Evolutionary conservation across 1,140 invertebrate genomes (phyloP).

Genomic region (Penaeus japonicus): DNA sequence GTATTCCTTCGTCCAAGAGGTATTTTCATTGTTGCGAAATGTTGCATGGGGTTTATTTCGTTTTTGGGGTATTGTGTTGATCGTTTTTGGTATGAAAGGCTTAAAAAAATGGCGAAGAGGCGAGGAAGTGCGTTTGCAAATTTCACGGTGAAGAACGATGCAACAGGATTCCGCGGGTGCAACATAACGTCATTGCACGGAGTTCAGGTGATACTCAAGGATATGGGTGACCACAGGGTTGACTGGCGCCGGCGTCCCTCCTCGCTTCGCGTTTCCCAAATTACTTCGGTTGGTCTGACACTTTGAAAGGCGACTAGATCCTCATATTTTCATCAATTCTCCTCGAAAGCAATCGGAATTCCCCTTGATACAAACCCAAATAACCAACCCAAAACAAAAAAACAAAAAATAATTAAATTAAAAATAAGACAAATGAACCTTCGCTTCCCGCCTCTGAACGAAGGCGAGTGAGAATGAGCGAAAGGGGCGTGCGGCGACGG

Average conservation of each 20-base stretch:
- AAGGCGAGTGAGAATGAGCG: background rate
- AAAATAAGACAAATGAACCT: background rate
- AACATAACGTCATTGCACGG: background rate
- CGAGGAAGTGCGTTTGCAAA: no score
- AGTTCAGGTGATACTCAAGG: slow-evolving; percentile 40
- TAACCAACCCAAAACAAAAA: background rate
- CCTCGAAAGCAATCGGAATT: background rate
- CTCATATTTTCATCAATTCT: background rate
- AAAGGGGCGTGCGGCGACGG: background rate
- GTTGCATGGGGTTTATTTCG: no score
- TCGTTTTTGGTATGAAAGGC: no score
- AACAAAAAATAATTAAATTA: background rate
- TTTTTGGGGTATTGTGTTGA: no score
- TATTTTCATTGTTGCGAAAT: no score
- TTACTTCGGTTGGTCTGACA: no score
- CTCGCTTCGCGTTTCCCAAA: background rate
- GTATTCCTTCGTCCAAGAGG: no score
- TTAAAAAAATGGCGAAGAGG: no score
- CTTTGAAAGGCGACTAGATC: background rate
- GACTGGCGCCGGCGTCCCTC: slow-evolving; percentile 13
- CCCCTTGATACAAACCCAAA: no score
- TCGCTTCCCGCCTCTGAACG: background rate
- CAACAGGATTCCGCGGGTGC: no score
- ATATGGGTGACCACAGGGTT: slow-evolving; percentile 48
- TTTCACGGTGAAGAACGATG: no score